phyloP scores from a whole-genome alignment of 2,113 vertebrate species.

The Protobothrops mucrosquamatus region DNA sequence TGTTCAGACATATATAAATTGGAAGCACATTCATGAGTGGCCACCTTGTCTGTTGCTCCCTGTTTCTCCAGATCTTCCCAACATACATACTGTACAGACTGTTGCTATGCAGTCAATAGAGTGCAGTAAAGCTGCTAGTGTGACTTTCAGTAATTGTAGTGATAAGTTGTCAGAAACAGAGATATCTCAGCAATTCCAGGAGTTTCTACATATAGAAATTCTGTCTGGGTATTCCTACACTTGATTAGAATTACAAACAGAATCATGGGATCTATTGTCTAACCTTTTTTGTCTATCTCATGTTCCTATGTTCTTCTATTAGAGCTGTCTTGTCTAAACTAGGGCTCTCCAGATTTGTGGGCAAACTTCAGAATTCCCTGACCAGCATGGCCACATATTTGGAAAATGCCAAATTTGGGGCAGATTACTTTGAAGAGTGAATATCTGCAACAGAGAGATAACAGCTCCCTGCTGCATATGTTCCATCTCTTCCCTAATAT shows the following conservation, averaged over 20 bases:
- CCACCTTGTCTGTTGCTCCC: neutral
- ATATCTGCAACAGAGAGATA: neutral
- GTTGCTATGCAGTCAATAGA: neutral
- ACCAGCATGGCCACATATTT: neutral
- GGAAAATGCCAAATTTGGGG: neutral
- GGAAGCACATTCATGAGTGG: neutral
- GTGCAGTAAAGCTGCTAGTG: neutral
- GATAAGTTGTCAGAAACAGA: neutral
- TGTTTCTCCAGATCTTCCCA: neutral
- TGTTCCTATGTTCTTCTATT: neutral
- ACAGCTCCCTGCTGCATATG: neutral
- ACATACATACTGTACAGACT: neutral
- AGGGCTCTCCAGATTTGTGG: neutral
- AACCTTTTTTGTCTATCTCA: neutral
- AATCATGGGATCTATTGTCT: neutral
- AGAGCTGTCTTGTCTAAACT: neutral
- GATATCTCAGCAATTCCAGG: neutral
- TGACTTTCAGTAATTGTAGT: neutral
- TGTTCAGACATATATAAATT: neutral
- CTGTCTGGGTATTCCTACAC: neutral
- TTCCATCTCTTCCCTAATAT: neutral
- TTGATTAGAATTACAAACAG: neutral
- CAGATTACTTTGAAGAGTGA: neutral
- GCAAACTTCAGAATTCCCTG: neutral
- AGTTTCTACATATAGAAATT: neutral